phyloP scores from a whole-genome alignment of 2,888 invertebrate genomes.

The Keiferia lycopersicella region DNA sequence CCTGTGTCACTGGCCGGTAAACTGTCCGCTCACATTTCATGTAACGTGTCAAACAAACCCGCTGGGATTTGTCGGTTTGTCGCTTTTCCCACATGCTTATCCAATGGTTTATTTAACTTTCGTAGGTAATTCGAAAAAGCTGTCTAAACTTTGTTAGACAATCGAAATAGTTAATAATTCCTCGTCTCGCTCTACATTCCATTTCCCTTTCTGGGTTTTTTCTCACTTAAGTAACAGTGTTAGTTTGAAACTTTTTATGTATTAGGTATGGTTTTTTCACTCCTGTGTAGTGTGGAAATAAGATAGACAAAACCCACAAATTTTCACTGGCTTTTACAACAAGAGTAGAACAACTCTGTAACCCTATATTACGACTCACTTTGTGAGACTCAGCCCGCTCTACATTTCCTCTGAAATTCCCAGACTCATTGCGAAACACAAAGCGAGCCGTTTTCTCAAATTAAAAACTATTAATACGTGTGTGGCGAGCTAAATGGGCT shows the following conservation, averaged over 20 bases:
- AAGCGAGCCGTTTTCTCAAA: conserved; percentile 10
- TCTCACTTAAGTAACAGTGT: too few relatives aligned
- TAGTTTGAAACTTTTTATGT: too few relatives aligned
- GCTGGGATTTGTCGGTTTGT: conserved; percentile 34
- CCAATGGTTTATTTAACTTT: conserved; percentile 20
- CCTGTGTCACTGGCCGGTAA: conserved; percentile 36
- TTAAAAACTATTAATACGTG: neutral
- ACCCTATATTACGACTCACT: neutral
- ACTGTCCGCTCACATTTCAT: conserved; percentile 44
- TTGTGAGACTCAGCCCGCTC: neutral
- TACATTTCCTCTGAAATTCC: conserved; percentile 5
- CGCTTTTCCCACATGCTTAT: conserved; percentile 37
- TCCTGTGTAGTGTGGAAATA: too few relatives aligned
- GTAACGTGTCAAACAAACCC: conserved; percentile 35
- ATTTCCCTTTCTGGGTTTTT: too few relatives aligned
- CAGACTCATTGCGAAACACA: conserved; percentile 12
- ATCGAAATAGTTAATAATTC: too few relatives aligned
- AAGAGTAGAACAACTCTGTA: neutral
- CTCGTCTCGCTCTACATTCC: too few relatives aligned
- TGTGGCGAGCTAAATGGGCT: conserved; percentile 12
- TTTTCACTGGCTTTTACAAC: neutral
- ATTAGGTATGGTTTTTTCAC: too few relatives aligned
- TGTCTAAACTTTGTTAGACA: neutral
- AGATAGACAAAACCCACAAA: too few relatives aligned
- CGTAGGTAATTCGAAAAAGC: conserved; percentile 18